Evolutionary conservation across 2,888 invertebrate species (phyloP).

Genomic region (Chymomyza procnemis): DNA sequence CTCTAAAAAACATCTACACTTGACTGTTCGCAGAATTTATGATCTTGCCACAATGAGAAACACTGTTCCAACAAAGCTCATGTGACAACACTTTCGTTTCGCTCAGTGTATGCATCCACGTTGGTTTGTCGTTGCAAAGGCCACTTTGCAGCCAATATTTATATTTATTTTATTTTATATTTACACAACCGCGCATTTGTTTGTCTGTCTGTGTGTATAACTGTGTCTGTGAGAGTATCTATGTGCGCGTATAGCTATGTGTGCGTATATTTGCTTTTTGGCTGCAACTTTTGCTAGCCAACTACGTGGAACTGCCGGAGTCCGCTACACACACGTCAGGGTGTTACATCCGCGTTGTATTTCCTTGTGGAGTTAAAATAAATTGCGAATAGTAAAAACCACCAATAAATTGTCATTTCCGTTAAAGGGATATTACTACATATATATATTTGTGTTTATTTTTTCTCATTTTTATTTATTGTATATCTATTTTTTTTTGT

Average conservation of each 20-base stretch:
- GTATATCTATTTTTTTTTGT: conserved; percentile 34
- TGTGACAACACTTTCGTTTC: neutral
- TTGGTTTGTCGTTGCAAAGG: conserved; percentile 17
- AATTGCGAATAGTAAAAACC: conserved; percentile 72
- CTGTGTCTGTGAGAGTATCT: conserved; percentile 16
- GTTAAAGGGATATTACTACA: conserved; percentile 71
- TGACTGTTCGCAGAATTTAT: no score
- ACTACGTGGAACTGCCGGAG: neutral
- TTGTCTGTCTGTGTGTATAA: conserved; percentile 44
- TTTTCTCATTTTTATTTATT: neutral
- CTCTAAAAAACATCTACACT: no score
- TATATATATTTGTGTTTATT: neutral
- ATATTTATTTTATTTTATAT: conserved; percentile 71
- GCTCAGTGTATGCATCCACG: conserved; percentile 7
- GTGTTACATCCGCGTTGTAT: conserved; percentile 71
- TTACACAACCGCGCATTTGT: conserved; percentile 58
- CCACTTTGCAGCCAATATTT: conserved; percentile 74
- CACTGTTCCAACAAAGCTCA: no score
- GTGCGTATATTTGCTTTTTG: neutral
- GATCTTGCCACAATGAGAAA: no score
- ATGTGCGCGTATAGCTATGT: conserved; percentile 20
- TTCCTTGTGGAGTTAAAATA: conserved; percentile 73
- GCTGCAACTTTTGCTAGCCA: conserved; percentile 53
- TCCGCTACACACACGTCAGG: conserved; percentile 14
- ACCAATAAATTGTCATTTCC: conserved; percentile 74